Conservation (phyloP, 2,888 invertebrate genomes). For the Diadegma fenestrale region DNA sequence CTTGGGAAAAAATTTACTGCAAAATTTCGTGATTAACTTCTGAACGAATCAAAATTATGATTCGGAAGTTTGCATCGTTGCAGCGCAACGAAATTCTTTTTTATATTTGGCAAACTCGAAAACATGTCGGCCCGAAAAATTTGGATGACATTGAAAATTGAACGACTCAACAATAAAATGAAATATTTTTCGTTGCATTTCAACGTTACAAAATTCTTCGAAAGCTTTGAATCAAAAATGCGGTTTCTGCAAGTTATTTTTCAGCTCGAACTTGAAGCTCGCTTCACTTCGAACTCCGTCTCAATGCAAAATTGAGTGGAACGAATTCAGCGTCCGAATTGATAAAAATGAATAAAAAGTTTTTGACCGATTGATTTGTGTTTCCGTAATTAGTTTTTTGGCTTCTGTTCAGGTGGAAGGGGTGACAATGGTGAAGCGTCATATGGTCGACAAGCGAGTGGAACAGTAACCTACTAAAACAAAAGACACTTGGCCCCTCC, state of each 20-base stretch:
- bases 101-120: no score
- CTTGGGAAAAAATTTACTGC: neutral
- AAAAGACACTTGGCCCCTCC: conserved; percentile 71
- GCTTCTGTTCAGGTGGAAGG: conserved; percentile 55
- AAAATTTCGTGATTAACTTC: no score
- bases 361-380: neutral
- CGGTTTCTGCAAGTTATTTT: neutral
- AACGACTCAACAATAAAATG: no score
- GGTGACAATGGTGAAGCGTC: conserved; percentile 58
- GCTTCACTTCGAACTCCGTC: neutral
- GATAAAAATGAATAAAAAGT: no score
- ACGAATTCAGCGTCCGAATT: neutral
- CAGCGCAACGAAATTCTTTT: no score
- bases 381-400: conserved; percentile 12
- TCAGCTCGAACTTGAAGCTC: neutral
- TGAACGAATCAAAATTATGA: no score
- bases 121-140: no score
- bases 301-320: neutral
- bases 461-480: conserved; percentile 79
- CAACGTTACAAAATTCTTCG: neutral
- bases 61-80: no score
- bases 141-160: no score
- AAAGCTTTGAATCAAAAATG: neutral
- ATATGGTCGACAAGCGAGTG: conserved; percentile 60
- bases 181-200: no score